Evolutionary conservation across 1,140 invertebrate species (phyloP).

Genomic region (Ylistrum balloti): DNA sequence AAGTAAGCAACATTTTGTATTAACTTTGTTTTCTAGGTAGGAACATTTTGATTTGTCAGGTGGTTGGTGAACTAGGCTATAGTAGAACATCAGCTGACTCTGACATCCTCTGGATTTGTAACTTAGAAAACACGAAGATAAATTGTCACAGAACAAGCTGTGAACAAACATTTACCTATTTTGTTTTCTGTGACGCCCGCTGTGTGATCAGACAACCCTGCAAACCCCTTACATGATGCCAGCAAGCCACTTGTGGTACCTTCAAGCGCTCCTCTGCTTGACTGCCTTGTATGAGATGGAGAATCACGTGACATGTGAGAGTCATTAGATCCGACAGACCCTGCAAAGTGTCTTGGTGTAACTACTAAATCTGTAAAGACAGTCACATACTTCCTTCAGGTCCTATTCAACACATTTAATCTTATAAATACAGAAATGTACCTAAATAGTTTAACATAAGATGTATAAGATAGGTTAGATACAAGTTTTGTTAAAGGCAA

Average conservation of each 20-base stretch:
- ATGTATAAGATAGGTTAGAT: too few relatives aligned
- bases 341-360: background rate
- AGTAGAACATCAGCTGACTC: too few relatives aligned
- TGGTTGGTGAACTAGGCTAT: too few relatives aligned
- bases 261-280: background rate
- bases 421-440: too few relatives aligned
- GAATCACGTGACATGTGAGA: background rate
- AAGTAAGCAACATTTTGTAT: slow-evolving; percentile 48
- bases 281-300: background rate
- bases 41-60: too few relatives aligned
- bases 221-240: slow-evolving; percentile 66
- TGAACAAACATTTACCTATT: background rate
- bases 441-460: too few relatives aligned
- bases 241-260: slow-evolving; percentile 56
- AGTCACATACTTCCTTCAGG: too few relatives aligned
- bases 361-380: slow-evolving; percentile 42
- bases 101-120: too few relatives aligned
- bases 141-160: background rate
- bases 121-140: background rate
- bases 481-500: too few relatives aligned
- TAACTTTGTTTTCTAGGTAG: too few relatives aligned
- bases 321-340: background rate
- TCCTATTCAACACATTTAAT: too few relatives aligned
- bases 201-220: slow-evolving; percentile 52
- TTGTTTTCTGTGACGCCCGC: slow-evolving; percentile 47